Conservation (phyloP, 1,140 invertebrate genomes). For the Charaxes varanes region DNA sequence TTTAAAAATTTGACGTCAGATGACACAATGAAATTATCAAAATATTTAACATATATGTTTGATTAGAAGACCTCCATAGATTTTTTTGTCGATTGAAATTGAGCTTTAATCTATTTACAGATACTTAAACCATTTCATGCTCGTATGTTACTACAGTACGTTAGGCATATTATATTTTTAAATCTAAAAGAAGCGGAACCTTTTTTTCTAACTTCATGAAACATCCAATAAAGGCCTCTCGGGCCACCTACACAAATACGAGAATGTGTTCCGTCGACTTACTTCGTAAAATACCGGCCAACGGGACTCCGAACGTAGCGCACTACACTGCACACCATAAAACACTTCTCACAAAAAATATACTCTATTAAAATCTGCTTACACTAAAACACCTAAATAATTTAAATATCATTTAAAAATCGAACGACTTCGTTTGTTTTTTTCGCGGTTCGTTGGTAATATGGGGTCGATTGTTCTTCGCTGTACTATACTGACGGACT, state of each 20-base stretch:
- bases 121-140: no score
- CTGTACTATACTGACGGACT: slow-evolving; percentile 16
- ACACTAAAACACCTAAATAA: slow-evolving; percentile 33
- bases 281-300: slow-evolving; percentile 47
- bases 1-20: no score
- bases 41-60: no score
- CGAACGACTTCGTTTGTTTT: slow-evolving; percentile 50
- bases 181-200: no score
- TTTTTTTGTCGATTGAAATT: no score
- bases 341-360: slow-evolving; percentile 38
- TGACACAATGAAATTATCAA: no score
- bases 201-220: slow-evolving; percentile 1
- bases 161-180: no score
- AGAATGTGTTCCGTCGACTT: slow-evolving; percentile 34
- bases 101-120: no score
- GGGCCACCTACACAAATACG: slow-evolving; percentile 36
- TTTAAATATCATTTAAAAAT: slow-evolving; percentile 34
- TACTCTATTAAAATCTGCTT: slow-evolving; percentile 15
- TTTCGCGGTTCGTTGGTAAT: slow-evolving; percentile 23
- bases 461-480: slow-evolving; percentile 13
- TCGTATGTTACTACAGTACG: no score
- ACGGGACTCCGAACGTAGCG: slow-evolving; percentile 44
- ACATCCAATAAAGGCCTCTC: slow-evolving; percentile 16
- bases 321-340: slow-evolving; percentile 35
- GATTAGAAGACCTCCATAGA: no score